Conservation (phyloP, 2,888 invertebrate genomes). For the Agrotis ipsilon region DNA sequence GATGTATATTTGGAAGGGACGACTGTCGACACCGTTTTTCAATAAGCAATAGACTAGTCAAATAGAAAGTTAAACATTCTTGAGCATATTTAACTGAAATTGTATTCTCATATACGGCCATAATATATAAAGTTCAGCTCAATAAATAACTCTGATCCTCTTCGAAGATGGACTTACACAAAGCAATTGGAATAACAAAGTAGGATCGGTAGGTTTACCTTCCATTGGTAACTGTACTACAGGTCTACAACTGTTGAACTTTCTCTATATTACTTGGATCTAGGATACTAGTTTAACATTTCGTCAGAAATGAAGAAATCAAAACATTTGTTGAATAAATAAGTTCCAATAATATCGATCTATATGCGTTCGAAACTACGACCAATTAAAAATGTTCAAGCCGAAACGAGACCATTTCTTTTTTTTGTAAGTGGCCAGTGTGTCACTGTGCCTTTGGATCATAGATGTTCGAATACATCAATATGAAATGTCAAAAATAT, state of each 20-base stretch:
- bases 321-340: too few relatives aligned
- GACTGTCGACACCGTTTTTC: conserved; percentile 12
- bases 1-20: conserved; percentile 14
- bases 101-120: conserved; percentile 4
- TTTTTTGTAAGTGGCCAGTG: too few relatives aligned
- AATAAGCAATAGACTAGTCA: conserved; percentile 4
- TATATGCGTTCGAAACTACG: too few relatives aligned
- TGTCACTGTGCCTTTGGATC: too few relatives aligned
- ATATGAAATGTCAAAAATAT: neutral
- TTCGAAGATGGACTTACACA: conserved; percentile 32
- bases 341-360: too few relatives aligned
- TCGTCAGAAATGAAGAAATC: too few relatives aligned
- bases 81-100: conserved; percentile 33
- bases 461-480: too few relatives aligned
- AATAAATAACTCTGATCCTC: conserved; percentile 24
- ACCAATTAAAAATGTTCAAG: too few relatives aligned
- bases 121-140: conserved; percentile 17
- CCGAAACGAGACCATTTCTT: neutral
- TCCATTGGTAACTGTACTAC: neutral
- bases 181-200: conserved; percentile 38
- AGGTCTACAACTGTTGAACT: conserved; percentile 7
- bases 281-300: neutral
- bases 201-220: neutral
- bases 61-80: conserved; percentile 30
- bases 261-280: neutral